Evolutionary conservation across 2,113 vertebrate species (phyloP), one percentile per base, ranked within the genome.

Genomic region (Triplophysa siluroides): DNA sequence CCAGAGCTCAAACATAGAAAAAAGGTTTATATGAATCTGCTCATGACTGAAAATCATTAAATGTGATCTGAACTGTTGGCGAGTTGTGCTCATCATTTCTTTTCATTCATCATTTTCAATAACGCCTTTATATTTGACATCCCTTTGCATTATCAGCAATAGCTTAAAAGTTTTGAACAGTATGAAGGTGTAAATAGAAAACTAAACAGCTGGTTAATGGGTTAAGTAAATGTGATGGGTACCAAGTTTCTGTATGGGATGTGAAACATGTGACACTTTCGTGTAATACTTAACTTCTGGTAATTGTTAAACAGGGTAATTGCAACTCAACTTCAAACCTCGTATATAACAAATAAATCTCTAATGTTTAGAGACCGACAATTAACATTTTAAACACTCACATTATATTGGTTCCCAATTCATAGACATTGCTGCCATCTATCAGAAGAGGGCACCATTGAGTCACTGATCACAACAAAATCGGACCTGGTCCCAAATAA

Each of bases 1-100:
- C 83, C 88, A 90, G 91, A 92, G 91, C 80, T 87, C 10, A 45
- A 86, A 73, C 85, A 77, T 87, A 85, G 7, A 38, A 87, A 64
- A 84, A 84, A 71, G 86, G 89, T 92, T 90, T 82, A 89, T 88
- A 88, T 91, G 86, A 91, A 90, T 91, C 89, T 84, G 90, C 86
- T 91, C 84, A 85, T 89, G 87, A 90, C 87, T 84, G 90, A 92
- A 91, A 80, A 52, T 82, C 88, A 93, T 92, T 93, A 94, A 94
- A 94, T 93, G 92, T 94, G 90, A 91, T 91, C 89, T 90, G 84
- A 89, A 88, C 87, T 88, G 85, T 85, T 26, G 62, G 69, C 50
- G 50, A 21, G 64, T 29, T 45, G 19, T 21, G 29, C 60, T 56
- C 41, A 26, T 83, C 72, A 33, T 81, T 81, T 79, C 60, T 81